Evolutionary conservation across 2,888 invertebrate genomes (phyloP).

Genomic region (Lasioglossum pauxillum): DNA sequence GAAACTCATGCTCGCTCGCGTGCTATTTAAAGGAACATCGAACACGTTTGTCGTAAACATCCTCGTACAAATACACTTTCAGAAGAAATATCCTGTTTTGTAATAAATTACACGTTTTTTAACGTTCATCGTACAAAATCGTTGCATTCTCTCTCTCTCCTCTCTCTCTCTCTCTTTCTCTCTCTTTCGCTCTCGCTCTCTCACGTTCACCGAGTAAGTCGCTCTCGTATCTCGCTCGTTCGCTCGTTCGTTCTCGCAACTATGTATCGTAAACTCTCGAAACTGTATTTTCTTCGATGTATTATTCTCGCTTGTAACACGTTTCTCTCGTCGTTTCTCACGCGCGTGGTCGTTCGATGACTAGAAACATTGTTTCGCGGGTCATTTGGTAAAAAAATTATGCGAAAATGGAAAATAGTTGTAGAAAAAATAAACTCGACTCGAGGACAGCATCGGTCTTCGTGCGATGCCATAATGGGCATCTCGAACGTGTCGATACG

Average conservation of each 20-base stretch:
- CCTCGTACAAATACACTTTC: slow-evolving; percentile 56
- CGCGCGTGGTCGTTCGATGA: slow-evolving; percentile 74
- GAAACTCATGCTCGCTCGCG: slow-evolving; percentile 68
- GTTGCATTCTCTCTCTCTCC: slow-evolving; percentile 56
- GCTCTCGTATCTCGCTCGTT: slow-evolving; percentile 58
- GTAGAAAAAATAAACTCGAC: slow-evolving; percentile 79
- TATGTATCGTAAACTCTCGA: slow-evolving; percentile 47
- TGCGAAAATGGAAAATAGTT: slow-evolving; percentile 77
- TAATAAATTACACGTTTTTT: slow-evolving; percentile 78
- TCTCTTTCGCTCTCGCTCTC: neutral
- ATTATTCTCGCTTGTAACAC: slow-evolving; percentile 51
- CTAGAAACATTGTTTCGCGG: slow-evolving; percentile 82
- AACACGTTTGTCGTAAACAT: slow-evolving; percentile 71
- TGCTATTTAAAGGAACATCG: slow-evolving; percentile 78
- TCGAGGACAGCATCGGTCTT: slow-evolving; percentile 50
- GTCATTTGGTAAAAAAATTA: slow-evolving; percentile 83
- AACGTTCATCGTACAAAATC: slow-evolving; percentile 74
- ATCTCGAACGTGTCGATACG: neutral
- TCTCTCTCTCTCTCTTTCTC: slow-evolving; percentile 13
- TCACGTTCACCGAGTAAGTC: slow-evolving; percentile 19
- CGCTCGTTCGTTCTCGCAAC: slow-evolving; percentile 9
- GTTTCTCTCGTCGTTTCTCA: slow-evolving; percentile 54
- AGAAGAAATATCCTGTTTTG: slow-evolving; percentile 54
- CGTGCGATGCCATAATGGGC: slow-evolving; percentile 13
- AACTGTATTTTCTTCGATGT: slow-evolving; percentile 49